Percentiles rank a stretch among this genome's conserved stretches.
These are phyloP conservation scores for Imbricaverruca yamaguchii DNA, from an alignment of 2,888 invertebrate genomes.

Conservation along the genomic window DNA sequence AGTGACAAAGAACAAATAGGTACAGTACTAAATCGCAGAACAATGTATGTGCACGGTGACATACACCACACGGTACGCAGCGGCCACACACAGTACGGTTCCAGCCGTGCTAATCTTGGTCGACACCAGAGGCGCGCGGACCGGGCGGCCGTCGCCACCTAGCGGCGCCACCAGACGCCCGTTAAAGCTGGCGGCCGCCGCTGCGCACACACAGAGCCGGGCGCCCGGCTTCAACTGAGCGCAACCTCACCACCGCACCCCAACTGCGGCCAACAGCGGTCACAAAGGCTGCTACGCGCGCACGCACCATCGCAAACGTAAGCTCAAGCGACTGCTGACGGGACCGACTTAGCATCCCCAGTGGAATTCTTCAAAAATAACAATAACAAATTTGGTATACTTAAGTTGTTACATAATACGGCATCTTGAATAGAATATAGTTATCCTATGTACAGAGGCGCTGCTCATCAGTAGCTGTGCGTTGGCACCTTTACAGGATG, in stretches of 20 bases:
- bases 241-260: no score
- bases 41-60: conserved; percentile 4
- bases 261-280: background rate
- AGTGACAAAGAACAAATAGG: conserved; percentile 21
- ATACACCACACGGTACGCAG: background rate
- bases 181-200: background rate
- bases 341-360: background rate
- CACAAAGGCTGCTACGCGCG: background rate
- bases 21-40: conserved; percentile 18
- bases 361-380: conserved; percentile 22
- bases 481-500: background rate
- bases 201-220: background rate
- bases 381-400: conserved; percentile 22
- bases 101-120: conserved; percentile 21
- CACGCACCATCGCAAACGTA: background rate
- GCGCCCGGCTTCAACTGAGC: no score
- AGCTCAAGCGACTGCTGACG: conserved; percentile 8
- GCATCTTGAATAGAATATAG: background rate
- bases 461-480: background rate
- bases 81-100: background rate
- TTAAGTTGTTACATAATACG: conserved; percentile 18
- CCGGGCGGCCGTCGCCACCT: no score
- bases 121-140: background rate
- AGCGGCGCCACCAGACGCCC: no score
- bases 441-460: conserved; percentile 9